Evolutionary conservation across 2,888 invertebrate genomes (phyloP).

Genomic region (Rhopalosiphum nymphaeae): DNA sequence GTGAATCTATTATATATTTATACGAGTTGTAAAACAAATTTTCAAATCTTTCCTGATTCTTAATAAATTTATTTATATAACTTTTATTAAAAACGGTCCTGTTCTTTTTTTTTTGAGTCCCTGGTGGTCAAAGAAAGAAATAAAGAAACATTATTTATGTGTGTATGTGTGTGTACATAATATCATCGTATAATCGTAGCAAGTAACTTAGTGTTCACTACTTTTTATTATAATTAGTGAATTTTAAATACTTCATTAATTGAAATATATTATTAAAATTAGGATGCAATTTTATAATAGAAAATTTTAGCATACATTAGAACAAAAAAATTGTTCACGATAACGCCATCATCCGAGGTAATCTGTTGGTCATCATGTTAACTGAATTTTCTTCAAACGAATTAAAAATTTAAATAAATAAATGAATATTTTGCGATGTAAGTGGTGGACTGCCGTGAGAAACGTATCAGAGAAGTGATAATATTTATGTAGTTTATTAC

Average conservation of each 20-base stretch:
- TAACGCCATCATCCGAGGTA: not conserved
- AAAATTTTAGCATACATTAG: not conserved
- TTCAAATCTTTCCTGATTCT: no score
- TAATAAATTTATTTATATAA: no score
- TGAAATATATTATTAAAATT: not conserved
- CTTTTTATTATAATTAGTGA: not conserved
- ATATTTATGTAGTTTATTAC: not conserved
- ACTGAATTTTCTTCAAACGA: not conserved
- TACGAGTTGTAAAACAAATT: no score
- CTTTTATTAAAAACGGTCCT: no score
- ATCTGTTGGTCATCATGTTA: not conserved
- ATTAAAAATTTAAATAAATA: not conserved
- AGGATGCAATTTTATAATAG: not conserved
- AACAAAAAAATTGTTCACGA: not conserved
- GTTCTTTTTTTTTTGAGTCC: no score
- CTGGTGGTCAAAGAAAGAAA: no score
- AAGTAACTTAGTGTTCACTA: not conserved
- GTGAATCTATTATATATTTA: no score
- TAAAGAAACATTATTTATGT: no score
- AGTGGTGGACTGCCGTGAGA: not conserved
- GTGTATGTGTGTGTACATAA: no score
- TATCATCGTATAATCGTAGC: not conserved
- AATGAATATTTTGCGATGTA: not conserved
- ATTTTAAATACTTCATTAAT: not conserved
- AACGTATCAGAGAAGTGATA: not conserved